Percentiles rank a stretch among this genome's conserved stretches.
phyloP scores from a whole-genome alignment of 2,888 invertebrate genomes.

The Magallana nippona region DNA sequence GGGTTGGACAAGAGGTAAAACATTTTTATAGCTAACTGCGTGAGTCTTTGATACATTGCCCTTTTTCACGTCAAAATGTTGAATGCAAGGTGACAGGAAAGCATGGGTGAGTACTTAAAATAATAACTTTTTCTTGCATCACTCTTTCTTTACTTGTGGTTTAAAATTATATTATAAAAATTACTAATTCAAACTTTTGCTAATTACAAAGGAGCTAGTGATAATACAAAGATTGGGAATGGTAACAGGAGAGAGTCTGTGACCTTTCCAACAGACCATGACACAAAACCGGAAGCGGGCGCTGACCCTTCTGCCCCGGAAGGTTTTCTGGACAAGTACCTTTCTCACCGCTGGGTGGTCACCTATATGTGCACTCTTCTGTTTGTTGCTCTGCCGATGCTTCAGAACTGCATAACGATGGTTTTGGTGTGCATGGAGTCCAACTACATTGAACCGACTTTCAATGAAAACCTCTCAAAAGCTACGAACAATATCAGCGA shows the following conservation, averaged over 20 bases:
- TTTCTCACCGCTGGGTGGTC: conserved; percentile 37
- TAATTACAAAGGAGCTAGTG: too few species aligned
- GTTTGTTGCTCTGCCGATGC: neutral
- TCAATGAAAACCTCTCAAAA: neutral
- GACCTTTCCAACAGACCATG: neutral
- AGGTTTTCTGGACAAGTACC: conserved; percentile 9
- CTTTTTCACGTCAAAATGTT: too few species aligned
- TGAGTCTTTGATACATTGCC: too few species aligned
- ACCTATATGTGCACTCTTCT: conserved; percentile 34
- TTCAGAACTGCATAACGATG: conserved; percentile 45
- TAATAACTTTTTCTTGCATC: too few species aligned
- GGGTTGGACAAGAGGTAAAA: too few species aligned
- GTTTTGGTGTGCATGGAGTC: conserved; percentile 41
- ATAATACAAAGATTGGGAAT: neutral
- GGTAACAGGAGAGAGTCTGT: neutral
- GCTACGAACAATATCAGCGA: neutral
- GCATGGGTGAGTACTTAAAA: too few species aligned
- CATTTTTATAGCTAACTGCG: too few species aligned
- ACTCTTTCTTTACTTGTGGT: too few species aligned
- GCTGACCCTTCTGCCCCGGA: neutral
- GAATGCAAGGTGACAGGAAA: too few species aligned
- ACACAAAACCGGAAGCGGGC: neutral
- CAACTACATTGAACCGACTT: neutral
- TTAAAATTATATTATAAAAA: too few species aligned
- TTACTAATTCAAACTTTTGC: too few species aligned